Percentiles rank a stretch among this genome's conserved stretches.
These are phyloP conservation scores for human DNA, from an alignment of 2,113 vertebrate species.

Conservation along the genomic window GRCh38 chr9:33786501-33787000, in stretches of 20 bases:
- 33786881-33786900: background rate
- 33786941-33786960: background rate
- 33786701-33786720: constrained; percentile 46
- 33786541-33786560: background rate
- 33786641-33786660: constrained; percentile 47
- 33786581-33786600: background rate
- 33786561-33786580: background rate
- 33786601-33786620: background rate
- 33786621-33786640: background rate
- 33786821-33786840: constrained; percentile 5
- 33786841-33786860: background rate
- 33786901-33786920: background rate
- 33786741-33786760: background rate
- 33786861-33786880: constrained; percentile 39
- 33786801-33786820: constrained; percentile 45
- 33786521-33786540: background rate
- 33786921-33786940: background rate
- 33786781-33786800: background rate
- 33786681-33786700: background rate
- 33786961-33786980: background rate
- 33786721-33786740: constrained; percentile 46
- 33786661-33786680: constrained; percentile 33
- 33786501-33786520: background rate
- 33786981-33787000: background rate
- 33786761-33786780: constrained; percentile 49